phyloP scores from a whole-genome alignment of 2,113 vertebrate genomes.

The Galemys pyrenaicus region DNA sequence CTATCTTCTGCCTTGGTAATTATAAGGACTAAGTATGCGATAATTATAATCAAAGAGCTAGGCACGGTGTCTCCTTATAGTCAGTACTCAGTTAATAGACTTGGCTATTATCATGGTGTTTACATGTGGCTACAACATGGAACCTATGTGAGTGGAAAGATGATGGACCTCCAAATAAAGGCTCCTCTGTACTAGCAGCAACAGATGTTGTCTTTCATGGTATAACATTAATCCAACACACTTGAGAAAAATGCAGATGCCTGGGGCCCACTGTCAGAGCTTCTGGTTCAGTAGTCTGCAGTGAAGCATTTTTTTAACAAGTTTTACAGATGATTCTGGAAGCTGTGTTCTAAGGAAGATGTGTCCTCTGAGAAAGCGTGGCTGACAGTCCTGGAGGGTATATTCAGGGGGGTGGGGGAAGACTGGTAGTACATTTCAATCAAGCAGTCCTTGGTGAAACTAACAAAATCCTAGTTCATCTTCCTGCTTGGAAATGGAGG shows the following conservation, averaged over 20 bases:
- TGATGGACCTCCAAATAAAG: not conserved
- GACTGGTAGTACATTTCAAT: not conserved
- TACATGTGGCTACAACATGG: not conserved
- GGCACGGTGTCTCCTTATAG: not conserved
- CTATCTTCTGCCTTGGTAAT: not conserved
- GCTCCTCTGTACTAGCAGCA: not conserved
- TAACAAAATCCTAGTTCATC: not conserved
- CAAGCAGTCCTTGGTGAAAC: conserved; percentile 8
- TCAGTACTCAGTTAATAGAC: not conserved
- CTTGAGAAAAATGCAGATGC: not conserved
- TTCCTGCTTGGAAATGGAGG: not conserved
- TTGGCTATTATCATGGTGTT: not conserved
- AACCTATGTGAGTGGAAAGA: not conserved
- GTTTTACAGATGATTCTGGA: not conserved
- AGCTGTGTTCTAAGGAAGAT: not conserved
- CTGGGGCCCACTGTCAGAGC: not conserved
- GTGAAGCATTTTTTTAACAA: not conserved
- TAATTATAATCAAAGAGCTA: not conserved
- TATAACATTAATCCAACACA: not conserved
- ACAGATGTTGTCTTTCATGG: not conserved
- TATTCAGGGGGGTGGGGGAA: not conserved
- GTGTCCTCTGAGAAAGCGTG: not conserved
- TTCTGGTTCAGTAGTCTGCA: not conserved
- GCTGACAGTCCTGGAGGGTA: not conserved
- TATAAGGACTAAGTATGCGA: not conserved